These are phyloP conservation scores for Clostera curtula DNA, from an alignment of 2,888 invertebrate genomes.

Conservation along the genomic window DNA sequence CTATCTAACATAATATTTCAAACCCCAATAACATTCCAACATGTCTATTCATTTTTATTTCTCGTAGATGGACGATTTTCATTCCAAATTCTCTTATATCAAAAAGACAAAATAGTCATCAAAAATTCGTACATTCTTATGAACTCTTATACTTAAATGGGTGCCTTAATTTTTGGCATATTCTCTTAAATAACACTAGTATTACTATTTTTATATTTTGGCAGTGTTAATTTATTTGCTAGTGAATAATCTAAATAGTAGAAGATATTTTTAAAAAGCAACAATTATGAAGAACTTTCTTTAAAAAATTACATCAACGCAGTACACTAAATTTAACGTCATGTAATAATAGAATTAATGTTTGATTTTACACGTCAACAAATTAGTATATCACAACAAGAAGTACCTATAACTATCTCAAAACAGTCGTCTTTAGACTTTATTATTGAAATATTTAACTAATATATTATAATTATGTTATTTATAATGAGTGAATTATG, in stretches of 20 bases:
- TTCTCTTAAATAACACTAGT: constrained; percentile 36
- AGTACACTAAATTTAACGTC: too few species aligned
- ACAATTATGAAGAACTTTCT: constrained; percentile 13
- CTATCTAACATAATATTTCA: constrained; percentile 36
- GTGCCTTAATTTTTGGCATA: constrained; percentile 42
- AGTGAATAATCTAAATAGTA: constrained; percentile 23
- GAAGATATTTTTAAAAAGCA: constrained; percentile 14
- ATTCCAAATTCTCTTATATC: constrained; percentile 30
- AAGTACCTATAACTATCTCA: constrained; percentile 56
- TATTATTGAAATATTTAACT: constrained; percentile 35
- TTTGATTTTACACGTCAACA: constrained; percentile 58
- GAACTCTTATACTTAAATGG: constrained; percentile 36
- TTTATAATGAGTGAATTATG: constrained; percentile 33
- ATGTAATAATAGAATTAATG: too few species aligned
- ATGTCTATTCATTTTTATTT: constrained; percentile 28
- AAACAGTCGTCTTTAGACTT: constrained; percentile 64
- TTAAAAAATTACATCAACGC: too few species aligned
- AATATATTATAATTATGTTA: constrained; percentile 18
- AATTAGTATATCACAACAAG: constrained; percentile 65
- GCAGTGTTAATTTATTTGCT: constrained; percentile 63
- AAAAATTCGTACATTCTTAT: constrained; percentile 63
- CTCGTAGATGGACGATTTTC: constrained; percentile 48
- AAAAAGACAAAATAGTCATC: constrained; percentile 63
- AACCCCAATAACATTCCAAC: constrained; percentile 21
- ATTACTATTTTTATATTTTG: constrained; percentile 52